A percentile compares a stretch with the other conserved stretches of the same genome.
phyloP scores from a whole-genome alignment of 2,797 vertebrate species.

The Karalla daura region DNA sequence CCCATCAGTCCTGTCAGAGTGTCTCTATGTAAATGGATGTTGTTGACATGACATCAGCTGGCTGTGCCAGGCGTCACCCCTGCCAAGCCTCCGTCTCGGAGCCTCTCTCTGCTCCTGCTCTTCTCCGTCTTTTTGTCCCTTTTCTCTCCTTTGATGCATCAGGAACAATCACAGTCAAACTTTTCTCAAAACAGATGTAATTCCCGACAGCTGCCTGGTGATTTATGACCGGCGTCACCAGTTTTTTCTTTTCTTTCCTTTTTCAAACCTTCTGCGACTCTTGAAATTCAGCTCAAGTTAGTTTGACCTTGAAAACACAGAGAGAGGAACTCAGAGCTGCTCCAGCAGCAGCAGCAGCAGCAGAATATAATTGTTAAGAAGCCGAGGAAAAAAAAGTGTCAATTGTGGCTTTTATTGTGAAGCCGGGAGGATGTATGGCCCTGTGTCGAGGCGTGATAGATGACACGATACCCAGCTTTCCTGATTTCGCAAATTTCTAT shows the following conservation, averaged over 20 bases:
- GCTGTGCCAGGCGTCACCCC: background rate
- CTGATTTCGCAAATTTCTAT: constrained; percentile 83
- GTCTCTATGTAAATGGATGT: background rate
- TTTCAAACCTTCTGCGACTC: constrained; percentile 3
- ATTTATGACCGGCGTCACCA: background rate
- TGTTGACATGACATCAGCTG: background rate
- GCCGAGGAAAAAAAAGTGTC: constrained; percentile 47
- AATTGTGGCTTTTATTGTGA: constrained; percentile 70
- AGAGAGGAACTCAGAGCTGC: background rate
- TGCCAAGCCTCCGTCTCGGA: background rate
- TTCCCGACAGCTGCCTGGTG: background rate
- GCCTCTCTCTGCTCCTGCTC: background rate
- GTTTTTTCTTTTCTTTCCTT: too few species aligned
- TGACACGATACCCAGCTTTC: constrained; percentile 63
- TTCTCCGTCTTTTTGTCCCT: background rate
- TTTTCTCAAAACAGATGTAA: background rate
- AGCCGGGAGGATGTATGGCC: constrained; percentile 61
- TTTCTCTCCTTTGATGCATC: background rate
- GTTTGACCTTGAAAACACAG: constrained; percentile 64
- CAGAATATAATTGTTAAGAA: constrained; percentile 50
- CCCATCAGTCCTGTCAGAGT: background rate
- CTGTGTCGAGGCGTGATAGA: constrained; percentile 58
- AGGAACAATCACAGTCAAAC: background rate
- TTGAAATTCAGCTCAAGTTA: constrained; percentile 25
- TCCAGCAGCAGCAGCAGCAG: constrained; percentile 9